Evolutionary conservation across 2,888 invertebrate species (phyloP), one percentile per base, ranked within the genome.

Genomic region (Erebia palarica): DNA sequence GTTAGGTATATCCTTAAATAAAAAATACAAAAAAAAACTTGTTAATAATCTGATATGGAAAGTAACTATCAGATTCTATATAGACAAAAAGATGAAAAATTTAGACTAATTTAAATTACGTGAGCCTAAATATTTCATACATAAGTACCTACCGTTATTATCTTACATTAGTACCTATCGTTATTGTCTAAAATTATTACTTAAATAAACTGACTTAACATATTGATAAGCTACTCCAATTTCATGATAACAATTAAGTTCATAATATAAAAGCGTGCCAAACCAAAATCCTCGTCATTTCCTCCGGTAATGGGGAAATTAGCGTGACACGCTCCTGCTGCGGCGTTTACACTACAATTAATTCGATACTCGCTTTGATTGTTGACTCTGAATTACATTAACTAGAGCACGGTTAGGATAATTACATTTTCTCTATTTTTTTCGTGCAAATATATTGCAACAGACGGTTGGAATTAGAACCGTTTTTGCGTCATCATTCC

Each of bases 271-370:
- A 42, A 55, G 49, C 53, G 36, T 27, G 21, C 42, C 55, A 55
- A 65, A 55, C 42, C 55, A 55, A 65, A 55, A 8, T 55, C 16
- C 64, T 64, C n/a, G 49, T 67, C 67, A 67, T 59, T 67, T 59
- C 67, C 67, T 67, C 67, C 67, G 67, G 67, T 67, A 67, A 67
- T 59, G 67, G 67, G 27, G 11, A 59, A 67, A 49, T 59, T 67
- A 51, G 16, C 21, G 13, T 60, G 59, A 59, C 67, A n/a, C 14
- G 51, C 57, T 7, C 57, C 21, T 13, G 10, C 10, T 10, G 10
- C 27, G 11, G 8, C 55, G 55, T 36, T 21, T 18, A 21, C 3
- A 36, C 27, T 18, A 21, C 3, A 36, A 14, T 18, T n/a, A 16
- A 11, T 53, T 2, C 7, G 21, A 8, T 64, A 36, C 7, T 7